Evolutionary conservation across 2,113 vertebrate species (phyloP).

Genomic region (Geococcyx californianus): DNA sequence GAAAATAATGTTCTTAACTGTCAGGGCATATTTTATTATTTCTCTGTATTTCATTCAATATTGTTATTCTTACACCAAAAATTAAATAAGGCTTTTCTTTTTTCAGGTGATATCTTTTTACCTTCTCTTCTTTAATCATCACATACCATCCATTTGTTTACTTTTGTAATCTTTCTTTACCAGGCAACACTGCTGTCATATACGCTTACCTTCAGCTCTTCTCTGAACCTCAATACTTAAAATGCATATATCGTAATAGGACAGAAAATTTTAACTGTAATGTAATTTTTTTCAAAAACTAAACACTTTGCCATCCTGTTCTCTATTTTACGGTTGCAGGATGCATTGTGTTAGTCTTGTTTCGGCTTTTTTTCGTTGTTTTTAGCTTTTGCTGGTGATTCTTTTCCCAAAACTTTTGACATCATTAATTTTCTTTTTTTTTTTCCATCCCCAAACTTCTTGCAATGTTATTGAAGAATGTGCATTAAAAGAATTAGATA

Average conservation of each 20-base stretch:
- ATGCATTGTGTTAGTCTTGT: not conserved
- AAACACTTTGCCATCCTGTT: not conserved
- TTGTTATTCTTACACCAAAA: not conserved
- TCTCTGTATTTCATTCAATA: not conserved
- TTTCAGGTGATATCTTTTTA: not conserved
- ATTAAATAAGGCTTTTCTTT: not conserved
- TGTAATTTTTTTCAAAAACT: not conserved
- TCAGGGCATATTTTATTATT: not conserved
- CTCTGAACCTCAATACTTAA: not conserved
- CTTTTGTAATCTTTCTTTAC: not conserved
- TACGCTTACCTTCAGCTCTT: not conserved
- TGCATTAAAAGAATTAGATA: not conserved
- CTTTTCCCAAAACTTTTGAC: not conserved
- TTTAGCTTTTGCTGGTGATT: not conserved
- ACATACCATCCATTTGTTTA: not conserved
- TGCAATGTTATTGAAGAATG: not conserved
- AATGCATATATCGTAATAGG: not conserved
- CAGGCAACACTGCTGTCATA: not conserved
- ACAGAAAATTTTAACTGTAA: not conserved
- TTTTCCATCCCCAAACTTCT: not conserved
- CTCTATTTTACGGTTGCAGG: not conserved
- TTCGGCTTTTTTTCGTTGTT: not conserved
- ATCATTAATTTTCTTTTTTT: not conserved
- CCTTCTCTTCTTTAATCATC: not conserved
- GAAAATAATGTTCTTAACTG: not conserved